Evolutionary conservation across 2,888 invertebrate genomes (phyloP).

Genomic region (Harpalus rubripes): DNA sequence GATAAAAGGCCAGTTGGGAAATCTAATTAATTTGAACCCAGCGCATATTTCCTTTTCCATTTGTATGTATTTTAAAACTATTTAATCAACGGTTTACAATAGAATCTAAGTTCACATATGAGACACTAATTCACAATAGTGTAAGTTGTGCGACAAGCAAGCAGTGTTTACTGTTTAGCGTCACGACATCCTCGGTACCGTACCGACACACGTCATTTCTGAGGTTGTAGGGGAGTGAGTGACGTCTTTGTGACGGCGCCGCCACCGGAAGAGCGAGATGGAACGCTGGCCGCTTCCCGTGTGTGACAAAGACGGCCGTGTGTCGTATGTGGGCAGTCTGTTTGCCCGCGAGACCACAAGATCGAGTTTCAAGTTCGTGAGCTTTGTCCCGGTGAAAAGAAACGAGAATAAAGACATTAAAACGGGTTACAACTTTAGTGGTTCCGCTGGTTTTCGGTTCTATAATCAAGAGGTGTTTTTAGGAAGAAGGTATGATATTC

Average conservation of each 20-base stretch:
- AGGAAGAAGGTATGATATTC: background rate
- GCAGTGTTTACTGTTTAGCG: background rate
- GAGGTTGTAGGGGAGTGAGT: conserved; percentile 47
- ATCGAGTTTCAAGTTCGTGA: conserved; percentile 34
- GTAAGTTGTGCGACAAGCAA: background rate
- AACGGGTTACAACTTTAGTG: background rate
- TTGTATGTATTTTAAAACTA: background rate
- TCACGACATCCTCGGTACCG: background rate
- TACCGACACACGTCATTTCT: conserved; percentile 55
- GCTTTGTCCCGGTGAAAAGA: conserved; percentile 18
- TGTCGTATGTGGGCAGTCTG: conserved; percentile 50
- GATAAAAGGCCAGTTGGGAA: too few relatives aligned
- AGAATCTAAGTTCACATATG: background rate
- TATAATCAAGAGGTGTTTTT: background rate
- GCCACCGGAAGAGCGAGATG: conserved; percentile 57
- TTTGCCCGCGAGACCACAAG: conserved; percentile 35
- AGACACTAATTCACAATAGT: conserved; percentile 12
- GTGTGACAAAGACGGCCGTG: conserved; percentile 27
- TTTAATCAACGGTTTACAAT: background rate
- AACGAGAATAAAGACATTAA: conserved; percentile 15
- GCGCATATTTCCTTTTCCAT: too few relatives aligned
- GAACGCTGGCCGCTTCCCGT: conserved; percentile 8
- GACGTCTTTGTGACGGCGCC: conserved; percentile 64
- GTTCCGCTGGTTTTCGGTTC: background rate
- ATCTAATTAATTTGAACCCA: too few relatives aligned